Evolutionary conservation across 2,113 vertebrate species (phyloP).

Genomic region (Antigone vipio): DNA sequence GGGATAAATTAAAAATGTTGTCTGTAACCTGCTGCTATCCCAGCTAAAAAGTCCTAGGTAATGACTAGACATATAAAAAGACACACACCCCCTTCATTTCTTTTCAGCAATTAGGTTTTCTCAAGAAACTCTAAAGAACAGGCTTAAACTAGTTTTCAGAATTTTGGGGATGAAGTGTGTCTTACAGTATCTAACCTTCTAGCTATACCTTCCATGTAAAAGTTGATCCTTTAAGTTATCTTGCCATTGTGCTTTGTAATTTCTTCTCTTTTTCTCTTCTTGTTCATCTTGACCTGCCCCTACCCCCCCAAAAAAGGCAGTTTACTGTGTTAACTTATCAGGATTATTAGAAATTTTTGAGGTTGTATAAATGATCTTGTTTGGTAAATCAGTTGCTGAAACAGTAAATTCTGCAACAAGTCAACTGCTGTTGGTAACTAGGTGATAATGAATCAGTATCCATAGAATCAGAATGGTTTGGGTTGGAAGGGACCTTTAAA

Average conservation of each 20-base stretch:
- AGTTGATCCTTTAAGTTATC: neutral
- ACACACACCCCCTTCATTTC: neutral
- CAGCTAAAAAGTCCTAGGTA: neutral
- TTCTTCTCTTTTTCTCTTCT: neutral
- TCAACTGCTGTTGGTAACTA: neutral
- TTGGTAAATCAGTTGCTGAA: neutral
- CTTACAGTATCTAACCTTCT: neutral
- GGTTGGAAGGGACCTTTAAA: neutral
- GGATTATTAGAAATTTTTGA: neutral
- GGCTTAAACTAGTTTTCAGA: neutral
- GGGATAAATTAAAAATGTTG: neutral
- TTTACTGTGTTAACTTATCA: neutral
- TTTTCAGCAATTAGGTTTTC: neutral
- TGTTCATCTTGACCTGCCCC: neutral
- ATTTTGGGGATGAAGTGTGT: neutral
- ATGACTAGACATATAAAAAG: neutral
- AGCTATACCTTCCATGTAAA: neutral
- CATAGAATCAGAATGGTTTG: neutral
- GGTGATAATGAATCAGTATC: neutral
- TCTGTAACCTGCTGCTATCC: neutral
- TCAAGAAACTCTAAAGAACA: neutral
- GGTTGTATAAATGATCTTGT: neutral
- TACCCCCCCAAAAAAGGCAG: neutral
- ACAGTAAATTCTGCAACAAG: neutral
- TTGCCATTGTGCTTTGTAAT: neutral